Evolutionary conservation across 1,140 invertebrate species (phyloP), one percentile per base, ranked within the genome.

Genomic region (Diplogasteroides magnus): DNA sequence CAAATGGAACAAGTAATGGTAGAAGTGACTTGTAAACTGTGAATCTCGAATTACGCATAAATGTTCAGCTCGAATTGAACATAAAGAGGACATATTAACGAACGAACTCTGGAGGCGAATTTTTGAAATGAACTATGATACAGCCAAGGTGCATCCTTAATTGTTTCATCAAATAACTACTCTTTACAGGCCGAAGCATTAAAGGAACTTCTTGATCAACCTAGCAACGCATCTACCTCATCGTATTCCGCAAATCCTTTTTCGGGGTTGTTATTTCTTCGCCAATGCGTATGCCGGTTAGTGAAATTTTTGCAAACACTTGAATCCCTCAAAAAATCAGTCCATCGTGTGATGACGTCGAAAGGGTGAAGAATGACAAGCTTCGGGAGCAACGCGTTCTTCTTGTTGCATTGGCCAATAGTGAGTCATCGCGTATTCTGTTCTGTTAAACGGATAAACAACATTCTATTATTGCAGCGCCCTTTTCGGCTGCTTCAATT

Each of bases 401-500:
- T 2, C 64, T 65, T 13, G 13, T 65, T 3, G 64, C 64, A 11
- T 48, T 55, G 64, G 48, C 31, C 3, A 65, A 65, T 23, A 63
- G 64, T 61, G 23, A 64, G 28, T 29, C 14, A 14, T 23, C 31
- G 14, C 28, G 23, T 23, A 48, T 1, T 67, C 48, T 27, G 25
- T 27, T 67, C 48, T 19, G n/a, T n/a, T n/a, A n/a, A n/a, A n/a
- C n/a, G n/a, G n/a, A n/a, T n/a, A n/a, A n/a, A n/a, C 28, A n/a
- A 48, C 64, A 19, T 67, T 61, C 28, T 23, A 19, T 32, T 64
- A 61, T 28, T 67, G 11, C 48, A 67, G 57, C 28, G 58, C 66
- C 66, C 56, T 68, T 63, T 31, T 68, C 66, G 3, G 58, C 23
- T 65, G 56, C 66, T 11, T 63, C 56, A 15, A 19, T 29, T 23